phyloP scores from a whole-genome alignment of 2,797 vertebrate species.

The Anabas testudineus region DNA sequence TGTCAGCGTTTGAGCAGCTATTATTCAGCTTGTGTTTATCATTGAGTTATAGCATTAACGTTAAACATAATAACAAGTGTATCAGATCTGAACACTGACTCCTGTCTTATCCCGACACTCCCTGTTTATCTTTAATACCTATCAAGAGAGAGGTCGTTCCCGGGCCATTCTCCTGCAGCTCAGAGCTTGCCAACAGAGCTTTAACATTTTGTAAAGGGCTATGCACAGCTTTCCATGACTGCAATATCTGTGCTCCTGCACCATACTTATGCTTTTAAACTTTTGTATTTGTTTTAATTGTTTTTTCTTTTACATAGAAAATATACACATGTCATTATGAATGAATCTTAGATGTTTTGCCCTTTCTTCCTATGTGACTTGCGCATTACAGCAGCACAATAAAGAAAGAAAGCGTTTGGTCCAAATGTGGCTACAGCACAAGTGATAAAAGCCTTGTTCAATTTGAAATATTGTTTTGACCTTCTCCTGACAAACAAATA shows the following conservation, averaged over 20 bases:
- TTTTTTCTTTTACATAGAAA: neutral
- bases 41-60: conserved; percentile 63
- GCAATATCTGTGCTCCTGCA: conserved; percentile 7
- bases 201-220: conserved; percentile 4
- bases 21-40: conserved; percentile 66
- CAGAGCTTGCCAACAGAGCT: conserved; percentile 15
- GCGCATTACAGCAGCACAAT: conserved; percentile 33
- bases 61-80: conserved; percentile 68
- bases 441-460: conserved; percentile 68
- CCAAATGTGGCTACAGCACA: conserved; percentile 45
- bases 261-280: neutral
- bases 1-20: conserved; percentile 60
- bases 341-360: conserved; percentile 1
- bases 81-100: conserved; percentile 64
- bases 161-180: conserved; percentile 38
- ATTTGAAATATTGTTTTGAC: conserved; percentile 75
- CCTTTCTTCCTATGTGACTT: conserved; percentile 30
- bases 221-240: neutral
- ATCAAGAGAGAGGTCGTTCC: conserved; percentile 59
- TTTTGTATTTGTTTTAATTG: neutral
- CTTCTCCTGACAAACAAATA: conserved; percentile 76
- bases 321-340: neutral
- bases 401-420: conserved; percentile 49
- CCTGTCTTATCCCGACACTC: conserved; percentile 68
- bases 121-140: conserved; percentile 71